phyloP scores from a whole-genome alignment of 2,888 invertebrate genomes.

The Micoletzkya japonica region DNA sequence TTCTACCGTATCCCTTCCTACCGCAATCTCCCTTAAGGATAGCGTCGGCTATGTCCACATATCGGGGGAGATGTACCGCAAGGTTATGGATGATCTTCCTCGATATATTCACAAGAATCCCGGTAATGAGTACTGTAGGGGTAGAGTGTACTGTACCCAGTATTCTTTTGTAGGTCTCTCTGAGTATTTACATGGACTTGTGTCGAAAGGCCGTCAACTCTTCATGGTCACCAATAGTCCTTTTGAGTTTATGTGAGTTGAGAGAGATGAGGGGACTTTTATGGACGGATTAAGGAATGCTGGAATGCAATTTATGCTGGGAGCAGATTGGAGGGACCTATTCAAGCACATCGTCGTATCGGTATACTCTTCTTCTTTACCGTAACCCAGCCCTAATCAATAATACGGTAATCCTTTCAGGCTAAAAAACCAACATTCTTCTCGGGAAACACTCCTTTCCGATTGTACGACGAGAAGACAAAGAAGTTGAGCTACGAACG shows the following conservation, averaged over 20 bases:
- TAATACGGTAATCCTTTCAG: slow-evolving; percentile 65
- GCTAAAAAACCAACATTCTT: slow-evolving; percentile 96
- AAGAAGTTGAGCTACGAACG: slow-evolving; percentile 87
- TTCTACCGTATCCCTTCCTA: neutral
- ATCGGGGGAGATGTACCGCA: slow-evolving; percentile 50
- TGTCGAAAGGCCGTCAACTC: slow-evolving; percentile 79
- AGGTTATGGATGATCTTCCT: slow-evolving; percentile 38
- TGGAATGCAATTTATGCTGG: slow-evolving; percentile 87
- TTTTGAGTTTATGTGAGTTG: slow-evolving; percentile 80
- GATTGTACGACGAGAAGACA: slow-evolving; percentile 79
- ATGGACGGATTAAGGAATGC: slow-evolving; percentile 74
- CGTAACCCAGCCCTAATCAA: too few species aligned
- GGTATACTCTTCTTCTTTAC: neutral
- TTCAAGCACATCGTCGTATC: slow-evolving; percentile 91
- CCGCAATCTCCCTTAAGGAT: slow-evolving; percentile 31
- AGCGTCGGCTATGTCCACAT: slow-evolving; percentile 43
- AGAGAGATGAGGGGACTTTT: neutral
- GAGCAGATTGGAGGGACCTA: slow-evolving; percentile 82
- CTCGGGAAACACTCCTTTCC: slow-evolving; percentile 67
- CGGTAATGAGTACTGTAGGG: slow-evolving; percentile 56
- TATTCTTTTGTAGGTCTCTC: slow-evolving; percentile 56
- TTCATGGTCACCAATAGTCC: slow-evolving; percentile 97
- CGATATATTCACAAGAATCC: slow-evolving; percentile 58
- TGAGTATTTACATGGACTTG: slow-evolving; percentile 78
- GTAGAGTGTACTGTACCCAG: neutral